Conservation (phyloP, 2,797 vertebrate genomes). For the Poeciliopsis turneri region DNA sequence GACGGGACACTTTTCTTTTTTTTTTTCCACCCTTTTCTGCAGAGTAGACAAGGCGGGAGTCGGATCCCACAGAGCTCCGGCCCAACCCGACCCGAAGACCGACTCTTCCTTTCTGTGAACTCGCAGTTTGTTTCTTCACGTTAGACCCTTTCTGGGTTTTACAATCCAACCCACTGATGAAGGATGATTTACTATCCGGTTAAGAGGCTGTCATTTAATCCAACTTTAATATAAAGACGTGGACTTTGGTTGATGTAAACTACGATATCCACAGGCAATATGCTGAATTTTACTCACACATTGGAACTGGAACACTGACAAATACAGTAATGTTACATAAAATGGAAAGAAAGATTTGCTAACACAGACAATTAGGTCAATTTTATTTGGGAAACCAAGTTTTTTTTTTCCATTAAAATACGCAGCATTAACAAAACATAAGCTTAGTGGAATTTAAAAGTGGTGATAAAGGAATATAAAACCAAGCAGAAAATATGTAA, state of each 20-base stretch:
- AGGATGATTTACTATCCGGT: neutral
- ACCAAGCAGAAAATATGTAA: neutral
- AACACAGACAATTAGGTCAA: neutral
- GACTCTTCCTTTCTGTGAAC: conserved; percentile 21
- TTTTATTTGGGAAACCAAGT: neutral
- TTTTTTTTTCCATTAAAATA: neutral
- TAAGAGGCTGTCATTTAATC: neutral
- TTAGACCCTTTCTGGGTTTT: conserved; percentile 19
- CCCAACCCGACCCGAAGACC: conserved; percentile 10
- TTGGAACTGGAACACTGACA: neutral
- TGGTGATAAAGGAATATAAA: neutral
- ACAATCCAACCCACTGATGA: neutral
- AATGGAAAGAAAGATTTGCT: neutral
- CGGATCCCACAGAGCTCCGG: conserved; percentile 27
- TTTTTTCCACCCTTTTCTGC: conserved; percentile 17
- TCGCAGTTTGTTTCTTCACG: conserved; percentile 3
- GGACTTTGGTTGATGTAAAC: neutral
- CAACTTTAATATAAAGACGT: neutral
- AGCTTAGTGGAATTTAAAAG: neutral
- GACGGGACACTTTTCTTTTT: conserved; percentile 58
- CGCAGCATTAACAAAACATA: neutral
- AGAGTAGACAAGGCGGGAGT: conserved; percentile 38
- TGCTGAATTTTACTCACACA: neutral
- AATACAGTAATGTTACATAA: neutral
- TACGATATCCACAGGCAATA: neutral